phyloP scores from a whole-genome alignment of 2,113 vertebrate genomes.

The Coreoperca whiteheadi region DNA sequence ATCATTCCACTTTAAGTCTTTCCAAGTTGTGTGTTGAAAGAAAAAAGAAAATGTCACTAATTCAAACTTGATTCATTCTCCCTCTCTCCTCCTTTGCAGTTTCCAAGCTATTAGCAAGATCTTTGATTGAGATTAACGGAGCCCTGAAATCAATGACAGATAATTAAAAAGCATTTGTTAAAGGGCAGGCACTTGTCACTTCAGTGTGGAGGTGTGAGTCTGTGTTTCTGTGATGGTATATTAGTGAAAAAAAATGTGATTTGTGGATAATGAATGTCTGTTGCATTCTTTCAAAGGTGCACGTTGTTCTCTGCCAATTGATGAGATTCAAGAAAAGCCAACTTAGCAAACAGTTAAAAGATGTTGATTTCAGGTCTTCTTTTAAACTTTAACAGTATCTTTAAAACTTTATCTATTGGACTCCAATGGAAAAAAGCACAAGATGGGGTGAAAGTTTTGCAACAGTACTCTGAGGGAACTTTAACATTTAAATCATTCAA shows the following conservation, averaged over 20 bases:
- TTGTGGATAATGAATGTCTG: slow-evolving; percentile 43
- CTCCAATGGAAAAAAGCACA: neutral
- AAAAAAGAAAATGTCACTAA: slow-evolving; percentile 50
- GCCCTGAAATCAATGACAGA: slow-evolving; percentile 83
- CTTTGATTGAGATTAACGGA: slow-evolving; percentile 83
- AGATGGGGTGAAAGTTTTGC: neutral
- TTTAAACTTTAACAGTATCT: neutral
- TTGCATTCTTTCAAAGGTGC: slow-evolving; percentile 28
- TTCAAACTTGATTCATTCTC: slow-evolving; percentile 60
- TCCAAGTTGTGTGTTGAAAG: slow-evolving; percentile 45
- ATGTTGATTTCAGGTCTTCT: neutral
- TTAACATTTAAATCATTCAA: slow-evolving; percentile 24
- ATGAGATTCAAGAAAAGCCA: slow-evolving; percentile 35
- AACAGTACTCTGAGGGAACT: neutral
- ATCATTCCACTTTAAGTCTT: slow-evolving; percentile 41
- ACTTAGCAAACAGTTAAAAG: slow-evolving; percentile 5
- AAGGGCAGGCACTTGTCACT: slow-evolving; percentile 73
- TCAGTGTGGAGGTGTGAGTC: slow-evolving; percentile 57
- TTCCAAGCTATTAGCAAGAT: slow-evolving; percentile 82
- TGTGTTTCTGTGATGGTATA: slow-evolving; percentile 18
- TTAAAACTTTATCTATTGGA: neutral
- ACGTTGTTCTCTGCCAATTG: slow-evolving; percentile 13
- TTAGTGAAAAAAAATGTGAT: slow-evolving; percentile 25
- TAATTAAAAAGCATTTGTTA: slow-evolving; percentile 85
- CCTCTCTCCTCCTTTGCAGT: slow-evolving; percentile 50